Evolutionary conservation across 2,888 invertebrate genomes (phyloP).

Genomic region (Nipponacmea schrenckii): DNA sequence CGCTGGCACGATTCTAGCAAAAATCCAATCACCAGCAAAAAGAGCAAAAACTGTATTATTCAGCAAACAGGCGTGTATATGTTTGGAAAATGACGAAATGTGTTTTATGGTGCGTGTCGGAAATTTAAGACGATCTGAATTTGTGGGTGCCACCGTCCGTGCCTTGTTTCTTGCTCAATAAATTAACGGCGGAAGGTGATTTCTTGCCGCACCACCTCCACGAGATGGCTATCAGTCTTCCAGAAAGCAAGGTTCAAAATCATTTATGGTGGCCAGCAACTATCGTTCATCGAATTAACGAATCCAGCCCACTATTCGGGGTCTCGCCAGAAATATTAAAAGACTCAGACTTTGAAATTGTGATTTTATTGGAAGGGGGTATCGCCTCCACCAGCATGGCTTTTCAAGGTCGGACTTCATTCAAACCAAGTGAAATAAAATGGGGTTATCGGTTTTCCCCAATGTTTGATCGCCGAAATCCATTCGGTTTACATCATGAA

Average conservation of each 20-base stretch:
- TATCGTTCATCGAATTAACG: slow-evolving; percentile 91
- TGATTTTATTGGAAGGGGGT: slow-evolving; percentile 89
- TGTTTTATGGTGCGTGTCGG: slow-evolving; percentile 66
- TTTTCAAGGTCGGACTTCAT: slow-evolving; percentile 67
- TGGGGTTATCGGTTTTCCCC: slow-evolving; percentile 55
- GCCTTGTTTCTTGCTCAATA: slow-evolving; percentile 92
- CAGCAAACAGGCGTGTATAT: slow-evolving; percentile 89
- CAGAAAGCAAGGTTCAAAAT: slow-evolving; percentile 89
- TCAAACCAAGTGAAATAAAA: slow-evolving; percentile 61
- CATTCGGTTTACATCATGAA: background rate
- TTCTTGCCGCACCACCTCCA: slow-evolving; percentile 91
- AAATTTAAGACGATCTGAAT: slow-evolving; percentile 63
- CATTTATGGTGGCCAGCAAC: slow-evolving; percentile 98
- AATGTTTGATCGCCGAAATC: slow-evolving; percentile 27
- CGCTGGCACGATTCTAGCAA: slow-evolving; percentile 87
- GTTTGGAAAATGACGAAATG: slow-evolving; percentile 68
- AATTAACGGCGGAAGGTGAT: slow-evolving; percentile 91
- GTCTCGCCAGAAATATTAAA: slow-evolving; percentile 90
- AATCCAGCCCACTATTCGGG: slow-evolving; percentile 86
- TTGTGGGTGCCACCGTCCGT: slow-evolving; percentile 85
- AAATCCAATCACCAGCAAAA: slow-evolving; percentile 92
- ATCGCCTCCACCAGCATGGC: slow-evolving; percentile 82
- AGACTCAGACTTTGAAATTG: slow-evolving; percentile 90
- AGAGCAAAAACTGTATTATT: slow-evolving; percentile 93
- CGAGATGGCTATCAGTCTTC: slow-evolving; percentile 88